Conservation (phyloP, 2,888 invertebrate species). For the Fragum whitleyi region DNA sequence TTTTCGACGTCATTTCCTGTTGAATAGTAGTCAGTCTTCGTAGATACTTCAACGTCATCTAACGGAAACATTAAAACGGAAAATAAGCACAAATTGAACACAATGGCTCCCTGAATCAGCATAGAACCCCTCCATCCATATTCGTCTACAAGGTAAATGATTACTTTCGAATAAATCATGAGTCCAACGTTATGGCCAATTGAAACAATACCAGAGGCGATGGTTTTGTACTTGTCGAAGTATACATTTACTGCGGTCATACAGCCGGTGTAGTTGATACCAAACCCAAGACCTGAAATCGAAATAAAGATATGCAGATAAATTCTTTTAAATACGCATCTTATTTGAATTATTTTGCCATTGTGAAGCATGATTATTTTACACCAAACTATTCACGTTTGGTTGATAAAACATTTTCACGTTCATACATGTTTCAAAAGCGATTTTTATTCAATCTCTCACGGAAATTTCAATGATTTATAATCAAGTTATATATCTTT, state of each 20-base stretch:
- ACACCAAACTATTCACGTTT: no score
- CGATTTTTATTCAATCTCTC: no score
- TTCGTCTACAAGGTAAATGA: conserved; percentile 23
- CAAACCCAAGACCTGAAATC: conserved; percentile 56
- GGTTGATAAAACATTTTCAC: no score
- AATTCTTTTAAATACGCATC: no score
- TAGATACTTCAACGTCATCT: background rate
- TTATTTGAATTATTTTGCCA: no score
- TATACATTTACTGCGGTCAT: conserved; percentile 48
- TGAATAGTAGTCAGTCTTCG: background rate
- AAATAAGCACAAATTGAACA: conserved; percentile 45
- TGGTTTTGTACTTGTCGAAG: conserved; percentile 58
- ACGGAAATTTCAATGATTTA: no score
- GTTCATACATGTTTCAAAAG: no score
- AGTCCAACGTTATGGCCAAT: conserved; percentile 51
- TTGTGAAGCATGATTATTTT: no score
- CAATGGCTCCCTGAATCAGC: conserved; percentile 45
- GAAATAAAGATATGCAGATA: background rate
- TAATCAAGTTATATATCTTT: no score
- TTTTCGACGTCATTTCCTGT: conserved; percentile 15
- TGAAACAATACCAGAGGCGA: conserved; percentile 44
- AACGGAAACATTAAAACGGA: conserved; percentile 38
- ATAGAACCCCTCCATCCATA: conserved; percentile 52
- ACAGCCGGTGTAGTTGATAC: conserved; percentile 52
- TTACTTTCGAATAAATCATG: conserved; percentile 38